Evolutionary conservation across 2,888 invertebrate species (phyloP).

Genomic region (Camptogramma bilineatum): DNA sequence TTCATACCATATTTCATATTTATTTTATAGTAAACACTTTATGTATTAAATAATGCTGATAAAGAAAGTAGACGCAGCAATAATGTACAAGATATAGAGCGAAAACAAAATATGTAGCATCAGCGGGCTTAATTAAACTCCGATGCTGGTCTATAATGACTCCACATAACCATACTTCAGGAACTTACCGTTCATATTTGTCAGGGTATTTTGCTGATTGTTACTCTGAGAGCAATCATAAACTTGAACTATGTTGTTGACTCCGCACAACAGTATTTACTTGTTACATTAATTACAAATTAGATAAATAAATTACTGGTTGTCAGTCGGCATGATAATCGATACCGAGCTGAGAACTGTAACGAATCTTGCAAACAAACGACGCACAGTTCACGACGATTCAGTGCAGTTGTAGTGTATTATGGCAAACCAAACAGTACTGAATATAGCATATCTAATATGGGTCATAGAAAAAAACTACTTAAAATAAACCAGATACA

Average conservation of each 20-base stretch:
- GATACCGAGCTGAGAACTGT: not conserved
- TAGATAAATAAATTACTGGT: not conserved
- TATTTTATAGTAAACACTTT: not conserved
- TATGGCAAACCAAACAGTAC: not conserved
- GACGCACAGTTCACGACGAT: not conserved
- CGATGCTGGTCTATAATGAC: not conserved
- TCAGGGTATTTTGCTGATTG: not conserved
- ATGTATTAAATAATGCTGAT: constrained; percentile 13
- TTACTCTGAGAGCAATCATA: constrained; percentile 18
- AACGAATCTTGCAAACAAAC: constrained; percentile 11
- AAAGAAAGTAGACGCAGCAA: constrained; percentile 3
- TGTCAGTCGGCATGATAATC: constrained; percentile 12
- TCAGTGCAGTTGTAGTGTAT: constrained; percentile 10
- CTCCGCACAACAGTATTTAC: constrained; percentile 21
- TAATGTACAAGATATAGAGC: not conserved
- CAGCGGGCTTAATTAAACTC: not conserved
- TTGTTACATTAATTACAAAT: constrained; percentile 15
- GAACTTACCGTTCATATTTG: not conserved
- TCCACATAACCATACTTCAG: not conserved
- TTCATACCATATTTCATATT: not conserved
- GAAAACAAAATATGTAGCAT: not conserved
- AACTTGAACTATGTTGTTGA: constrained; percentile 13
- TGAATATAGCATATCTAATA: not conserved
- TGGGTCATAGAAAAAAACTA: not conserved
- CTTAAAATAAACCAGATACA: not conserved